Evolutionary conservation across 1,140 invertebrate species (phyloP), one percentile per base, ranked within the genome.

Genomic region (Hetaerina americana): DNA sequence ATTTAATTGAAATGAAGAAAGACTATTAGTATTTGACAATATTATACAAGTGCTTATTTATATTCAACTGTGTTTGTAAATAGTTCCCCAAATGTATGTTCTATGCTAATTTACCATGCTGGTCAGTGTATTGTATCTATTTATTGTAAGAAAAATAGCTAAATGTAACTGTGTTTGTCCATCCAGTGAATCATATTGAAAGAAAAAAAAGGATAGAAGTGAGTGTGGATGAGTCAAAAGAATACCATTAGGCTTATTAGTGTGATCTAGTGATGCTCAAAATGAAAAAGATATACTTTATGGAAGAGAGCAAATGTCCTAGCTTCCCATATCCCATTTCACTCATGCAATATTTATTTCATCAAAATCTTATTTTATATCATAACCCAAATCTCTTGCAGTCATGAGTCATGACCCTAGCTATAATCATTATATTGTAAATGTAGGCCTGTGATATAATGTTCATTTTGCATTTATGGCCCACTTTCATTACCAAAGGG

Each of bases 31-130:
- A 57, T 57, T 57, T 57, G 40, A 57, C 40, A 57, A 57, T 57
- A 57, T 57, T 57, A 57, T n/a, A 57, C n/a, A 57, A 57, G 40
- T 57, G 40, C 40, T 57, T 57, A 57, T 57, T 57, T 57, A 57
- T 57, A 57, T 57, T 57, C 10, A 57, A 57, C 15, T 57, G 40
- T 57, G 40, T 57, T 57, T 57, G 40, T 57, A 57, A 57, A 57
- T 57, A 57, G 40, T 18, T 57, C 15, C 40, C 40, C 3, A 57
- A 57, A 57, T 57, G 40, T 57, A 57, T 57, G 40, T 57, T 57
- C 40, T 57, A 18, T 12, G 40, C 15, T 57, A 18, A 57, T 57
- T 57, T 57, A 57, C 40, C 40, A 40, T 6, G 31, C 31, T 40
- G 31, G 31, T 40, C 31, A 5, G 40, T 57, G 40, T 57, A 57